phyloP scores from a whole-genome alignment of 23 tunicate genomes.

The Botrylloides violaceus region DNA sequence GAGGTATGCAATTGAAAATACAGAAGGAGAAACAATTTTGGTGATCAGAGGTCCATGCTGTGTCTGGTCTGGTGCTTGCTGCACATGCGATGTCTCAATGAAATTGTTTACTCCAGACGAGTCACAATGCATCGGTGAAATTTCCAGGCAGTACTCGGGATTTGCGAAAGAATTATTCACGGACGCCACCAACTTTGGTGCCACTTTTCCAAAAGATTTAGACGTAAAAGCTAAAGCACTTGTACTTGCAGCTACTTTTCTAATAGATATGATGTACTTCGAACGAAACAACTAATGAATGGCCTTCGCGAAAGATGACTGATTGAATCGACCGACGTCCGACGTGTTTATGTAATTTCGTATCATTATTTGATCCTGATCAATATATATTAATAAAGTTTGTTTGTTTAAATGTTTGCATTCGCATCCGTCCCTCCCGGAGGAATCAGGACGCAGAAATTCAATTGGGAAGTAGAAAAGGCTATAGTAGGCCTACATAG shows the following conservation, averaged over 20 bases:
- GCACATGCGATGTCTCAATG: slow-evolving; percentile 79
- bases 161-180: slow-evolving; percentile 68
- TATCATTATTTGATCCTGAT: too few relatives aligned
- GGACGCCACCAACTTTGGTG: slow-evolving; percentile 65
- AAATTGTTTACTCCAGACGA: slow-evolving; percentile 30
- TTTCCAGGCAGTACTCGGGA: slow-evolving; percentile 61
- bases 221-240: slow-evolving; percentile 70
- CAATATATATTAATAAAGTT: too few relatives aligned
- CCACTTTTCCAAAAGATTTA: slow-evolving; percentile 55
- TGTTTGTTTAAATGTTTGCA: too few relatives aligned
- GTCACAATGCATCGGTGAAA: slow-evolving; percentile 31
- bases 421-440: too few relatives aligned
- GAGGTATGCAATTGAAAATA: slow-evolving; percentile 37
- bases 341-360: too few relatives aligned
- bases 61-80: slow-evolving; percentile 83
- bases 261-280: slow-evolving; percentile 81
- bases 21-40: slow-evolving; percentile 48
- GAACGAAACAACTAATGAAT: too few relatives aligned
- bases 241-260: slow-evolving; percentile 73
- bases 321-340: too few relatives aligned
- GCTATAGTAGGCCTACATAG: too few relatives aligned
- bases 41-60: slow-evolving; percentile 86
- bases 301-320: too few relatives aligned
- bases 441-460: too few relatives aligned
- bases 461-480: too few relatives aligned